A percentile compares a stretch with the other conserved stretches of the same genome.
phyloP scores from a whole-genome alignment of 2,797 vertebrate species.

The Hypotaenidia okinawae region DNA sequence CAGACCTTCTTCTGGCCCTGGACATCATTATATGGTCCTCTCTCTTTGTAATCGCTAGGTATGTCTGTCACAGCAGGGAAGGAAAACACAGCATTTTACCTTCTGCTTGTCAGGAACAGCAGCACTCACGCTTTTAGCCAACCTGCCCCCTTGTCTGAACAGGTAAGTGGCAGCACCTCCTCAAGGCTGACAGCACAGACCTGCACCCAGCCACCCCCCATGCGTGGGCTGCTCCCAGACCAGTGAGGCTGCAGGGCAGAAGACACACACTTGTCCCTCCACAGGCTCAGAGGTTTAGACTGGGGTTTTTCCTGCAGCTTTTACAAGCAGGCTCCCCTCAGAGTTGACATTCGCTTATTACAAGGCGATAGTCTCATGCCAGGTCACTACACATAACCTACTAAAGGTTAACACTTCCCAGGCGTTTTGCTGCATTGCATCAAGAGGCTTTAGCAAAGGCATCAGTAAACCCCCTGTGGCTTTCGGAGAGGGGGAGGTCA shows the following conservation, averaged over 20 bases:
- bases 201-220: not conserved
- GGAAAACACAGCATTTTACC: not conserved
- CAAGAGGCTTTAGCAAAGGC: not conserved
- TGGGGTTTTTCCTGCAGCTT: not conserved
- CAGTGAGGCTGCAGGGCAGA: not conserved
- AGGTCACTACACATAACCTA: not conserved
- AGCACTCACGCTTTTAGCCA: accelerated
- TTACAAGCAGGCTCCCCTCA: not conserved
- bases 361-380: not conserved
- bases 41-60: constrained; percentile 71
- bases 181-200: not conserved
- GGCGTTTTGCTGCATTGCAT: not conserved
- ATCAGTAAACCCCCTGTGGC: not conserved
- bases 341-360: accelerated
- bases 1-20: constrained; percentile 81
- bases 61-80: constrained; percentile 1
- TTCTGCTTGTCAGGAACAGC: not conserved
- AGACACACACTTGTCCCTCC: not conserved
- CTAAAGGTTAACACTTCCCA: not conserved
- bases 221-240: accelerated
- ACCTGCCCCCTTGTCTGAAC: not conserved
- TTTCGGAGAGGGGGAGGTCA: not conserved
- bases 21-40: constrained; percentile 70
- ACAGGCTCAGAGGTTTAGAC: not conserved
- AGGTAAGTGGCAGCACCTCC: not conserved